These are phyloP conservation scores for Sebastes nivosus DNA, from an alignment of 2,797 vertebrate genomes.

Conservation along the genomic window DNA sequence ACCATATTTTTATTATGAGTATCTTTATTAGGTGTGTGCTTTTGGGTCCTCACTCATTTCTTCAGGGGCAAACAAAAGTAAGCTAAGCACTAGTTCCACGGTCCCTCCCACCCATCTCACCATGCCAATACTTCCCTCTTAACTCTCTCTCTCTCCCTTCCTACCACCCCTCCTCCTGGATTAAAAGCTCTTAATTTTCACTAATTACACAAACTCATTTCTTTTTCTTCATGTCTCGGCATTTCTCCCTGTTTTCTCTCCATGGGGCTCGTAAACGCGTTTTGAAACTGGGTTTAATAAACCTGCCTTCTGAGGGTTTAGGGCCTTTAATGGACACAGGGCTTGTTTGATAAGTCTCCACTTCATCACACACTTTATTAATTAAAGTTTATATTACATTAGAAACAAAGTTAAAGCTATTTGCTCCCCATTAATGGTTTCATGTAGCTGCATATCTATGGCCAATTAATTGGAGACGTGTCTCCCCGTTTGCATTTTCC, in stretches of 20 bases:
- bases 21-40: conserved; percentile 86
- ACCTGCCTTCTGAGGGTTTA: conserved; percentile 79
- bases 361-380: conserved; percentile 88
- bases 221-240: conserved; percentile 82
- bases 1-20: conserved; percentile 75
- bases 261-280: conserved; percentile 80
- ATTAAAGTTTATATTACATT: conserved; percentile 86
- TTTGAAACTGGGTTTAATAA: conserved; percentile 84
- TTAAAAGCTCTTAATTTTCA: conserved; percentile 85
- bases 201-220: conserved; percentile 87
- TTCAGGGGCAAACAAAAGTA: conserved; percentile 80
- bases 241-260: conserved; percentile 78
- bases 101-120: conserved; percentile 68
- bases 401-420: conserved; percentile 87
- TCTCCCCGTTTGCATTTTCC: conserved; percentile 65
- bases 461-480: conserved; percentile 82
- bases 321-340: conserved; percentile 83
- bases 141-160: conserved; percentile 33
- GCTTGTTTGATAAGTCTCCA: conserved; percentile 88
- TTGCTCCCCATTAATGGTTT: conserved; percentile 83
- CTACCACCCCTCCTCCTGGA: conserved; percentile 75
- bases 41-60: conserved; percentile 78
- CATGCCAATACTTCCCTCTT: conserved; percentile 57
- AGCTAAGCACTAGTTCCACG: conserved; percentile 64
- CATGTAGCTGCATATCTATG: conserved; percentile 83